These are phyloP conservation scores for Xenopus petersii DNA, from an alignment of 2,797 vertebrate genomes.

Conservation along the genomic window DNA sequence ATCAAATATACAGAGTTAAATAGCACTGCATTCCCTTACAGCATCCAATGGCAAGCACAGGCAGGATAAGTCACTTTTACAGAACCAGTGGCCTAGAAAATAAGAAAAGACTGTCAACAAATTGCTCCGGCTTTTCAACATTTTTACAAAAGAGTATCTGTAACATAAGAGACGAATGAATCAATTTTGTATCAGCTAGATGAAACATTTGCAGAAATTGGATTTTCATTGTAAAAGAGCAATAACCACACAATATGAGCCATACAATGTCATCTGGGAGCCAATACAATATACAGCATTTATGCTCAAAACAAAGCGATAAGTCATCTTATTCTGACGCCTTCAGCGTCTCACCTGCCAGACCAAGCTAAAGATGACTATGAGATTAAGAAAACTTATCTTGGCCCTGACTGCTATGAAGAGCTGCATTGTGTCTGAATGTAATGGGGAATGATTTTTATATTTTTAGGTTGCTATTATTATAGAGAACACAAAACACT, in stretches of 20 bases:
- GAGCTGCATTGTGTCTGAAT: too few species aligned
- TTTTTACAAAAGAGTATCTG: not conserved
- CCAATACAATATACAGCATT: not conserved
- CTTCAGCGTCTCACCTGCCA: too few species aligned
- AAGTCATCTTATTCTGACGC: too few species aligned
- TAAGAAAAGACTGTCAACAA: not conserved
- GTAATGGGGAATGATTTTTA: too few species aligned
- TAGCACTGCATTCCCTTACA: not conserved
- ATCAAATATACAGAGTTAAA: not conserved
- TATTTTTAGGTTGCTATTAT: too few species aligned
- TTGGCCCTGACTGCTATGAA: too few species aligned
- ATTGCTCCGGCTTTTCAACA: not conserved
- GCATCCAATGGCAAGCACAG: not conserved
- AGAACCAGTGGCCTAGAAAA: slow-evolving; percentile 4
- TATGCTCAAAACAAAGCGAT: not conserved
- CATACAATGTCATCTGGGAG: not conserved
- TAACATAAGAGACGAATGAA: not conserved
- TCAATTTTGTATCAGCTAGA: not conserved
- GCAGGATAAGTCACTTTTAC: not conserved
- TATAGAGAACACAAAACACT: too few species aligned
- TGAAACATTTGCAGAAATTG: not conserved
- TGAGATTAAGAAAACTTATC: too few species aligned
- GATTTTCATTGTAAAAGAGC: not conserved
- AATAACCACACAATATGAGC: not conserved
- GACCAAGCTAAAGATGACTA: not conserved